These are phyloP conservation scores for Smittia aterrima DNA, from an alignment of 2,888 invertebrate genomes.

Conservation along the genomic window DNA sequence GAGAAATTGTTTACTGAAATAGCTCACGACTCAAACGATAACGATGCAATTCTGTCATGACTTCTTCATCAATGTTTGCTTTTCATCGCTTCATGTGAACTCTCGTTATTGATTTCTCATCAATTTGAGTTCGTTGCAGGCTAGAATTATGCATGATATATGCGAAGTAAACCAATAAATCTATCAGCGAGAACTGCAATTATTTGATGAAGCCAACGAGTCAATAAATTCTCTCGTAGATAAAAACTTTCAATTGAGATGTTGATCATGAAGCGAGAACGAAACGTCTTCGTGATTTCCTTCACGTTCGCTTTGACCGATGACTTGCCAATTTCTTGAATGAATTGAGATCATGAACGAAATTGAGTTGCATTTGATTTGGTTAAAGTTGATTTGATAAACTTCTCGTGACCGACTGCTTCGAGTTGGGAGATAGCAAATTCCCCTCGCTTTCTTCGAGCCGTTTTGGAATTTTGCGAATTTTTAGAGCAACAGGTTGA, in stretches of 20 bases:
- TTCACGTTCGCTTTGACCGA: not conserved
- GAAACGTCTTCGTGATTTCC: not conserved
- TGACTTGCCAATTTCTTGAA: not conserved
- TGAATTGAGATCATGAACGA: not conserved
- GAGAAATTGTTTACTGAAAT: too few species aligned
- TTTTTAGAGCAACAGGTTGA: too few species aligned
- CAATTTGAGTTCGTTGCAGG: not conserved
- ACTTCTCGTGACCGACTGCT: too few species aligned
- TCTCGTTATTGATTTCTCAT: not conserved
- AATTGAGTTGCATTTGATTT: too few species aligned
- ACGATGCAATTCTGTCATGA: too few species aligned
- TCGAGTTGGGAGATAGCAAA: too few species aligned
- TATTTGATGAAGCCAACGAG: not conserved
- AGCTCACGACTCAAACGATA: too few species aligned
- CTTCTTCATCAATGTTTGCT: too few species aligned
- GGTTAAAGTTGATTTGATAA: too few species aligned
- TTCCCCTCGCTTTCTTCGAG: too few species aligned
- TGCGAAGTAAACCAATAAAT: not conserved
- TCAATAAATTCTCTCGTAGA: not conserved
- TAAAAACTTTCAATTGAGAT: slow-evolving; percentile 6
- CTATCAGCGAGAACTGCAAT: not conserved
- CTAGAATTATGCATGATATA: slow-evolving; percentile 1
- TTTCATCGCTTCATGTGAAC: too few species aligned
- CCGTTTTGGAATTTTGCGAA: too few species aligned
- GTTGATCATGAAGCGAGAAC: not conserved